Conservation (phyloP, 2,888 invertebrate species). For the Chloromyia formosa region DNA sequence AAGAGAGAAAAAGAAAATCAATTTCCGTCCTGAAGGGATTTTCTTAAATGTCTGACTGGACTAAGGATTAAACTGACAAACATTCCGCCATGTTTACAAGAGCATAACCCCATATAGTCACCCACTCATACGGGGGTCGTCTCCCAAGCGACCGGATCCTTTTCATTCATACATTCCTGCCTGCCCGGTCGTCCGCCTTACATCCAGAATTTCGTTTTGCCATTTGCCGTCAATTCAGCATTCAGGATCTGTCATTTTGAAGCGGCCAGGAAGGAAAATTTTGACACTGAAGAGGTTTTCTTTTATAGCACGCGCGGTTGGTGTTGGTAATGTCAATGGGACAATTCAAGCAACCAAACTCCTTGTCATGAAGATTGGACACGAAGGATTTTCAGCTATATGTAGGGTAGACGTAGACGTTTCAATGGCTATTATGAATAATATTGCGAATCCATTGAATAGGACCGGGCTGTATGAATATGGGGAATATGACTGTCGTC, state of each 20-base stretch:
- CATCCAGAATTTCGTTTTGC: too few species aligned
- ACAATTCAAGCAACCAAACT: neutral
- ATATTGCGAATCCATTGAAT: slow-evolving; percentile 6
- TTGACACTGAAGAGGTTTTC: slow-evolving; percentile 27
- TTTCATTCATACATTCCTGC: neutral
- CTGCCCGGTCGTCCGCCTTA: neutral
- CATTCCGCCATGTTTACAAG: slow-evolving; percentile 37
- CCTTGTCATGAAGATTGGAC: slow-evolving; percentile 27
- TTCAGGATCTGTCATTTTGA: neutral
- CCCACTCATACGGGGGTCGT: neutral
- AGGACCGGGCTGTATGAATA: neutral
- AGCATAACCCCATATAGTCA: slow-evolving; percentile 3
- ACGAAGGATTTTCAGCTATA: slow-evolving; percentile 19
- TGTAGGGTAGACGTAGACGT: neutral
- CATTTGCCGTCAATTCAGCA: neutral
- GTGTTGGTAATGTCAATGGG: slow-evolving; percentile 2
- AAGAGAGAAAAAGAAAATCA: slow-evolving; percentile 26
- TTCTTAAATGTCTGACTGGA: slow-evolving; percentile 40
- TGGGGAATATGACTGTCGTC: slow-evolving; percentile 17
- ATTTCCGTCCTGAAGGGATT: slow-evolving; percentile 38
- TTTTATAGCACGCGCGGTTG: neutral
- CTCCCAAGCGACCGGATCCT: neutral
- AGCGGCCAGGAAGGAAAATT: neutral
- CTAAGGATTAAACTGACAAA: slow-evolving; percentile 40
- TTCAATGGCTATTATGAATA: slow-evolving; percentile 23